Evolutionary conservation across 2,113 vertebrate genomes (phyloP), one percentile per base, ranked within the genome.

Genomic region (Oophaga pumilio): DNA sequence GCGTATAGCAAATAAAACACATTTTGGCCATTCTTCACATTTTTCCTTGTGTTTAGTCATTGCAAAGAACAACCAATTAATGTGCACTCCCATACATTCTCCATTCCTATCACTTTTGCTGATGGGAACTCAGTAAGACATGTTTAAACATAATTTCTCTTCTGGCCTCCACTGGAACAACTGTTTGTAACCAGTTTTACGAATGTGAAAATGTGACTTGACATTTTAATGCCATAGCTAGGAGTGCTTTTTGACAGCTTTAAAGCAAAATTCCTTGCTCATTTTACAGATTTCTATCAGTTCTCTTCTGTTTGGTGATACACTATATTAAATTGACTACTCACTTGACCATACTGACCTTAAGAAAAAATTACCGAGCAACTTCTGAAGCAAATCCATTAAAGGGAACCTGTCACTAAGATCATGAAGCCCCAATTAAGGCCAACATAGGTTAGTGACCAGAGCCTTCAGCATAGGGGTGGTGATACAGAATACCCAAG

Each of bases 121-220:
- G 22, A 77, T 56, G 50, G n/a, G 50, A 53, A n/a, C 56, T 77
- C 49, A 24, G 22, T 24, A 12, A 6, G 24, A 56, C 50, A 77
- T 53, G 50, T 56, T 76, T 24, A 26, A 74, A 74, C 71, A 49
- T 74, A 1, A 60, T 18, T 80, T 33, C 8, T 60, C 15, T 60
- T 33, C 28, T 33, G 10, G 60, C 11, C 26, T 33, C 15, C 78
- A 33, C 0, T 12, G 26, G 57, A 28, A 60, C 56, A 60, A 52
- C 15, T 43, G 78, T 80, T 79, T 79, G 26, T 79, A 57, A 18
- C 24, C 53, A 28, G 53, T 79, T 80, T 80, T 62, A 80, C 60
- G 17, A 57, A 80, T 8, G n/a, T 80, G 17, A 56, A 80, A 60
- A 80, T 80, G 7, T 33, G 26, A 80, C 15, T 22, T 60, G 78